Percentiles rank a stretch among this genome's conserved stretches.
These are phyloP conservation scores for Ceyx margarethae DNA, from an alignment of 2,113 vertebrate genomes.

Conservation along the genomic window DNA sequence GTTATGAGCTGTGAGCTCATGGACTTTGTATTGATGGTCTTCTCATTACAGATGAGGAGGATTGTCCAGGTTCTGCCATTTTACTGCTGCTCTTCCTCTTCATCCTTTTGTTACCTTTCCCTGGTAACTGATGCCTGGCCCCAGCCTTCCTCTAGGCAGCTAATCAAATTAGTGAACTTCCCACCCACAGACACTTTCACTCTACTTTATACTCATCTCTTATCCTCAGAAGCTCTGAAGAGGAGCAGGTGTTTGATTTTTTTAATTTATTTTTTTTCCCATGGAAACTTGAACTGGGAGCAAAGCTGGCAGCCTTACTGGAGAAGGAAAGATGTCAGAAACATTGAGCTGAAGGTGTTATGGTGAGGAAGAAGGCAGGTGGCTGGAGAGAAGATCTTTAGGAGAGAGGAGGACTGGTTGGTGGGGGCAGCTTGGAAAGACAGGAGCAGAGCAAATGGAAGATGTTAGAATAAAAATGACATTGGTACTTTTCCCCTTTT, in stretches of 20 bases:
- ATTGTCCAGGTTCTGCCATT: neutral
- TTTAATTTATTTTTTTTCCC: neutral
- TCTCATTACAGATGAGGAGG: neutral
- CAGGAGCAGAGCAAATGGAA: neutral
- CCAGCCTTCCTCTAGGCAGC: neutral
- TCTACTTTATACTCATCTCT: neutral
- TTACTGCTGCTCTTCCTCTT: neutral
- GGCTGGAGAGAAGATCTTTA: neutral
- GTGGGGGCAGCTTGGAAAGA: neutral
- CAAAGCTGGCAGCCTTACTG: neutral
- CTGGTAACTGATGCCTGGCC: neutral
- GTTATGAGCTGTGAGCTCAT: neutral
- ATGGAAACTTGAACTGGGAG: neutral
- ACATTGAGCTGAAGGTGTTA: neutral
- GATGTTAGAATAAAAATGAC: neutral
- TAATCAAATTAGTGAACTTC: neutral
- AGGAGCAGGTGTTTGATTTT: neutral
- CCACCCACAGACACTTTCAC: neutral
- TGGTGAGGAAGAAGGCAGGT: neutral
- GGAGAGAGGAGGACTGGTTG: neutral
- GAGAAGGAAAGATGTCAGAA: neutral
- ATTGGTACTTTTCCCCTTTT: neutral
- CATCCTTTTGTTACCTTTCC: neutral
- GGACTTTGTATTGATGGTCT: neutral
- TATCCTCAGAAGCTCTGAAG: neutral